These are phyloP conservation scores for Smittia sp. DNA, from an alignment of 2,888 invertebrate species.

Conservation along the genomic window DNA sequence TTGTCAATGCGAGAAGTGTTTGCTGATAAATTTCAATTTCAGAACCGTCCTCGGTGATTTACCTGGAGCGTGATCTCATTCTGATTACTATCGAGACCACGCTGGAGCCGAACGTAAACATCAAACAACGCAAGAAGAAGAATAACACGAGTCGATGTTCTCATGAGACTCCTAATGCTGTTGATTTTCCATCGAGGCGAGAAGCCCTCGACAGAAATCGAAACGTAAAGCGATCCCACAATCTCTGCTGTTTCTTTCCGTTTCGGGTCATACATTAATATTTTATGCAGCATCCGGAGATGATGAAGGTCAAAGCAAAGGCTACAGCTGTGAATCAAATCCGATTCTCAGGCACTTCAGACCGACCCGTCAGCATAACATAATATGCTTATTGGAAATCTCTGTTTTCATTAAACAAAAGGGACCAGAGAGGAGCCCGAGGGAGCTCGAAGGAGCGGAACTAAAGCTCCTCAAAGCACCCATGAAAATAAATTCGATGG, in stretches of 20 bases:
- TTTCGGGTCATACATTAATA: conserved; percentile 8
- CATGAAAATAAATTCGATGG: neutral
- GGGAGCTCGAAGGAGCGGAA: neutral
- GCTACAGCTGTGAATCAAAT: neutral
- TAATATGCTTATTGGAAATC: conserved; percentile 4
- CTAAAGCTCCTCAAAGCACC: neutral
- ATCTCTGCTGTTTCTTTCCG: neutral
- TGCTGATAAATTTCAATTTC: conserved; percentile 27
- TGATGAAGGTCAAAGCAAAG: neutral
- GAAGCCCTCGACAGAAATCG: too few relatives aligned
- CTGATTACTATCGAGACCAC: conserved; percentile 4
- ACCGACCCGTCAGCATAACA: neutral
- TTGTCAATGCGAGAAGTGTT: neutral
- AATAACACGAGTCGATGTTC: too few relatives aligned
- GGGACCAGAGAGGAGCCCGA: neutral
- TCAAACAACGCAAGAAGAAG: neutral
- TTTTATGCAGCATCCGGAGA: conserved; percentile 7
- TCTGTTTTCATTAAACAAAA: conserved; percentile 1
- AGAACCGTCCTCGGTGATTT: neutral
- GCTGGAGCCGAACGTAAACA: neutral
- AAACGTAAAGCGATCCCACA: too few relatives aligned
- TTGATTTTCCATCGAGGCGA: too few relatives aligned
- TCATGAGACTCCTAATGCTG: too few relatives aligned
- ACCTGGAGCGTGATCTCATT: conserved; percentile 14
- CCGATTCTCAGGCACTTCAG: neutral